Percentiles rank a stretch among this genome's conserved stretches.
phyloP scores from a whole-genome alignment of 1,140 invertebrate genomes.

The Drosophila persimilis region DNA sequence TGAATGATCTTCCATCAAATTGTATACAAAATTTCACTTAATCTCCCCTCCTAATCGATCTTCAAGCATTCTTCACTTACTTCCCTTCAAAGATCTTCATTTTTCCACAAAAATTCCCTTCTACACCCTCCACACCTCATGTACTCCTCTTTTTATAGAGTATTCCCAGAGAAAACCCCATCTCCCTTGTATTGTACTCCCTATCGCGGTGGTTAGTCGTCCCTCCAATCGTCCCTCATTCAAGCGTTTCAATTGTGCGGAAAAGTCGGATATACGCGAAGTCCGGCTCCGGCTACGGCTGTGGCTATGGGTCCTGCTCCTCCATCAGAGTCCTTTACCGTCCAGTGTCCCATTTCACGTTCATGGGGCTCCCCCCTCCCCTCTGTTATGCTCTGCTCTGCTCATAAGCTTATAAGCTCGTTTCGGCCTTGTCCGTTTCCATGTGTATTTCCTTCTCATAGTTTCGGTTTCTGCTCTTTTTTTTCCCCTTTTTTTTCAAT shows the following conservation, averaged over 20 bases:
- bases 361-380: background rate
- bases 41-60: too few relatives aligned
- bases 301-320: too few relatives aligned
- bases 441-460: constrained; percentile 55
- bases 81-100: too few relatives aligned
- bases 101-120: too few relatives aligned
- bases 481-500: constrained; percentile 49
- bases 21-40: too few relatives aligned
- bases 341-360: constrained; percentile 12
- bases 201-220: too few relatives aligned
- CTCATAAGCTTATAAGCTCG: constrained; percentile 70
- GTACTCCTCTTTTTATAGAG: too few relatives aligned
- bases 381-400: background rate
- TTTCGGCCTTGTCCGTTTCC: constrained; percentile 44
- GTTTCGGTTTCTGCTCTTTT: constrained; percentile 32
- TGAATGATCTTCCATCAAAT: too few relatives aligned
- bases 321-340: too few relatives aligned
- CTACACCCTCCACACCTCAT: too few relatives aligned
- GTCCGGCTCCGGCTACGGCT: constrained; percentile 10
- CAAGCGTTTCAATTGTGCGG: constrained; percentile 69
- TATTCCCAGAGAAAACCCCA: too few relatives aligned
- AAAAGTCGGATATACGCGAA: constrained; percentile 43
- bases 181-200: constrained; percentile 8
- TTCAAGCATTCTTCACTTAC: too few relatives aligned
- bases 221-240: constrained; percentile 39